Evolutionary conservation across 2,113 vertebrate species (phyloP).

Genomic region (Sigmodon hispidus): DNA sequence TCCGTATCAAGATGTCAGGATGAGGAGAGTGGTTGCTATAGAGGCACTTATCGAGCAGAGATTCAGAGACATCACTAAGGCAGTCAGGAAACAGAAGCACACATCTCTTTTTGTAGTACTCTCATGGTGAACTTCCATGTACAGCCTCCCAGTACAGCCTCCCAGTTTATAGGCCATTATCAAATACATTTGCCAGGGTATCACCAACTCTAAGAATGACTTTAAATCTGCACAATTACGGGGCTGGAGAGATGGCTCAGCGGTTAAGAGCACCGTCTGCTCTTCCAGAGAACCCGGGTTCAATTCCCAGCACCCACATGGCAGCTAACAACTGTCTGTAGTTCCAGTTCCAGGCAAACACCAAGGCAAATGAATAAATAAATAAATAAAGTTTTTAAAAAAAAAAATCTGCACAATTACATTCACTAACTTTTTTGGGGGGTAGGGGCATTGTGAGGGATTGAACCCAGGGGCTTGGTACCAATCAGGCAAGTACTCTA

Average conservation of each 20-base stretch:
- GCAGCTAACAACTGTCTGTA: too few relatives aligned
- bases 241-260: too few relatives aligned
- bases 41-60: slow-evolving; percentile 93
- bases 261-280: too few relatives aligned
- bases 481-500: neutral
- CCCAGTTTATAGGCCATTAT: neutral
- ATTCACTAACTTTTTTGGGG: neutral
- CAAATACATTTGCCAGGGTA: neutral
- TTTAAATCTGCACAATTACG: neutral
- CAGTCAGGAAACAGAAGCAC: slow-evolving; percentile 66
- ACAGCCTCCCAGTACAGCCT: neutral
- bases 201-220: neutral
- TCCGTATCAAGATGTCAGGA: slow-evolving; percentile 96
- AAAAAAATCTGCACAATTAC: neutral
- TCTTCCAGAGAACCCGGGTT: too few relatives aligned
- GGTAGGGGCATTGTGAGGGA: too few relatives aligned
- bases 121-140: neutral
- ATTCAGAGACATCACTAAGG: slow-evolving; percentile 94
- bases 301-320: too few relatives aligned
- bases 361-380: too few relatives aligned
- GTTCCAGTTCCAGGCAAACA: too few relatives aligned
- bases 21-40: slow-evolving; percentile 96
- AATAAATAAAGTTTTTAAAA: too few relatives aligned
- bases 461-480: neutral
- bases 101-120: neutral